phyloP scores from a whole-genome alignment of 2,797 vertebrate species.

The Pseudopleuronectes americanus region DNA sequence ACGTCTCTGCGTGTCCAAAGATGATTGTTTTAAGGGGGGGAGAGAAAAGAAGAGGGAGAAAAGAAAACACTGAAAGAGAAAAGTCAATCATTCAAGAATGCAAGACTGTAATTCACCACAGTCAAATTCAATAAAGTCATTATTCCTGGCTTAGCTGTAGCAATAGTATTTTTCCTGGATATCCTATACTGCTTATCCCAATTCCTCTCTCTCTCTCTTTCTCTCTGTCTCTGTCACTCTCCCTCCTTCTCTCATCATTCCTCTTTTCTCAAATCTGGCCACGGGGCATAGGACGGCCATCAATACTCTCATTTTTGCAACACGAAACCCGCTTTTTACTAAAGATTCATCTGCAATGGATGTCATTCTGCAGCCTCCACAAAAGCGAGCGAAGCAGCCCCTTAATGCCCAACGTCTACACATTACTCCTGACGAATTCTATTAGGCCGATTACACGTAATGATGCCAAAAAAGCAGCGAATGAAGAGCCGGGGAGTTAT shows the following conservation, averaged over 20 bases:
- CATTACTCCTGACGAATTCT: constrained; percentile 62
- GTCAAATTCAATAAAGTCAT: constrained; percentile 83
- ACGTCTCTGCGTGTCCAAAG: constrained; percentile 49
- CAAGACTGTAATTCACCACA: constrained; percentile 74
- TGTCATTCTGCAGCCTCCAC: constrained; percentile 48
- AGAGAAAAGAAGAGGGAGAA: constrained; percentile 62
- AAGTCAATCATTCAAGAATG: constrained; percentile 82
- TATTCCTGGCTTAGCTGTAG: constrained; percentile 75
- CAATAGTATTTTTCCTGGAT: constrained; percentile 73
- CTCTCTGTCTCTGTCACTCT: constrained; percentile 27
- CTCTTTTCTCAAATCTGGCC: constrained; percentile 58
- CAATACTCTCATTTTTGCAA: constrained; percentile 67
- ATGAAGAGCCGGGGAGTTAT: constrained; percentile 60
- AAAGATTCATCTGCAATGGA: constrained; percentile 58
- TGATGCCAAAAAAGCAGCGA: constrained; percentile 62
- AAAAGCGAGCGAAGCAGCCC: constrained; percentile 40
- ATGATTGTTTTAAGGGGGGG: constrained; percentile 64
- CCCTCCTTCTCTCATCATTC: constrained; percentile 51
- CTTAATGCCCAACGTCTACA: constrained; percentile 36
- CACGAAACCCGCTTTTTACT: constrained; percentile 70
- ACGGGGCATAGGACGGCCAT: constrained; percentile 68
- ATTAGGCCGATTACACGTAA: constrained; percentile 67
- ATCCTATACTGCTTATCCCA: constrained; percentile 68
- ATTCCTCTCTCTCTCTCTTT: constrained; percentile 42
- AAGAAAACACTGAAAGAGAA: constrained; percentile 76